These are phyloP conservation scores for Micoletzkya japonica DNA, from an alignment of 2,888 invertebrate genomes.

Conservation along the genomic window DNA sequence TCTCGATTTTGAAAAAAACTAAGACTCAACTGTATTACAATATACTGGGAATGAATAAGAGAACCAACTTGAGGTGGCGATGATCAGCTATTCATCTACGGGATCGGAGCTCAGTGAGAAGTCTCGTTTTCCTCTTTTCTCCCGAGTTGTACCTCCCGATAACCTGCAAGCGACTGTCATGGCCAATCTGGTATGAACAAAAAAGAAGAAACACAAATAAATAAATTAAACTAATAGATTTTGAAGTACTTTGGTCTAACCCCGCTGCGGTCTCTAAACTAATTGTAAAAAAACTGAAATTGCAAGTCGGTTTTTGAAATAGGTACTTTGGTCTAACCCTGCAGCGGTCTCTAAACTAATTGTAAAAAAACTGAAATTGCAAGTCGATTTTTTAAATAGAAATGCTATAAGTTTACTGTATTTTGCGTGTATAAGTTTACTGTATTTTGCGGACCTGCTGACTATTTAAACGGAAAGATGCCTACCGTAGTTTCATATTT, in stretches of 20 bases:
- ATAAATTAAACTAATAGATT: too few relatives aligned
- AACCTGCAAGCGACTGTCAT: conserved; percentile 76
- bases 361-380: too few relatives aligned
- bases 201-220: neutral
- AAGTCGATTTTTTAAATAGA: too few relatives aligned
- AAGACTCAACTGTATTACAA: neutral
- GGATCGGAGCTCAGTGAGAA: conserved; percentile 76
- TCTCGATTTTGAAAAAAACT: neutral
- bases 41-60: neutral
- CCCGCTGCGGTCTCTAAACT: too few relatives aligned
- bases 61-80: conserved; percentile 72
- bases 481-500: too few relatives aligned
- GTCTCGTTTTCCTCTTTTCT: conserved; percentile 75
- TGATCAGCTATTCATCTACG: conserved; percentile 77
- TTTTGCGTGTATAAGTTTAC: too few relatives aligned
- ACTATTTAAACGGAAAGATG: neutral
- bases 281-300: too few relatives aligned
- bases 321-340: too few relatives aligned
- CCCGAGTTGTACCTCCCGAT: conserved; percentile 76
- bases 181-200: conserved; percentile 70
- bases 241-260: too few relatives aligned
- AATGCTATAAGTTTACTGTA: too few relatives aligned
- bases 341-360: too few relatives aligned
- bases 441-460: neutral
- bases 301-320: too few relatives aligned